phyloP scores from a whole-genome alignment of 2,113 vertebrate genomes.

The Alces alces region DNA sequence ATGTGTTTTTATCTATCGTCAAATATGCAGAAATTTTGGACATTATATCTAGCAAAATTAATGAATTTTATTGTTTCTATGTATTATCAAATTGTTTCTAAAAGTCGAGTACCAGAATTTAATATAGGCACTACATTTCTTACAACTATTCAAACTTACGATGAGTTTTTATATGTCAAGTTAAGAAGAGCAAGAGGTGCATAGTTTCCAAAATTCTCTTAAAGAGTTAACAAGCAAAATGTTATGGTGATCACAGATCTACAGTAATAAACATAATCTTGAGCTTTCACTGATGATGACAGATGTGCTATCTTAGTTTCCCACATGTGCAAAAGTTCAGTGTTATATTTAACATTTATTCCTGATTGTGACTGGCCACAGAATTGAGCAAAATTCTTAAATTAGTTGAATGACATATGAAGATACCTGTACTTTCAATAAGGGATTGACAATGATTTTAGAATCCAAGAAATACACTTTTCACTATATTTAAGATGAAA shows the following conservation, averaged over 20 bases:
- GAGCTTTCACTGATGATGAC: neutral
- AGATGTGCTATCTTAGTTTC: neutral
- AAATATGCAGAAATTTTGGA: neutral
- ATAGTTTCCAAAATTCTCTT: slow-evolving; percentile 1
- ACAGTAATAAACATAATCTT: neutral
- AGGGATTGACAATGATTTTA: neutral
- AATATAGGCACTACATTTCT: neutral
- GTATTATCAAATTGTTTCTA: neutral
- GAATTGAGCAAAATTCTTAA: neutral
- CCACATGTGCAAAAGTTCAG: neutral
- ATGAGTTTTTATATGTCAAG: neutral
- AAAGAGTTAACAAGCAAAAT: neutral
- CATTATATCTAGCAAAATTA: slow-evolving; percentile 4
- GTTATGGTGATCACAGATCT: neutral
- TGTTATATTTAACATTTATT: neutral
- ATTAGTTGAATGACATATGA: neutral
- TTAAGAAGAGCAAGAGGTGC: neutral
- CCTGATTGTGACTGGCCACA: neutral
- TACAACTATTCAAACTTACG: neutral
- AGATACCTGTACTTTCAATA: neutral
- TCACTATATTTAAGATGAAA: slow-evolving; percentile 5
- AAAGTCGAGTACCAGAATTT: neutral
- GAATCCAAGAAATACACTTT: neutral
- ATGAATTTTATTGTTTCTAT: neutral
- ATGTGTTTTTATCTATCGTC: neutral